These are phyloP conservation scores for Pemphigus obesinymphae DNA, from an alignment of 1,140 invertebrate genomes.

Conservation along the genomic window DNA sequence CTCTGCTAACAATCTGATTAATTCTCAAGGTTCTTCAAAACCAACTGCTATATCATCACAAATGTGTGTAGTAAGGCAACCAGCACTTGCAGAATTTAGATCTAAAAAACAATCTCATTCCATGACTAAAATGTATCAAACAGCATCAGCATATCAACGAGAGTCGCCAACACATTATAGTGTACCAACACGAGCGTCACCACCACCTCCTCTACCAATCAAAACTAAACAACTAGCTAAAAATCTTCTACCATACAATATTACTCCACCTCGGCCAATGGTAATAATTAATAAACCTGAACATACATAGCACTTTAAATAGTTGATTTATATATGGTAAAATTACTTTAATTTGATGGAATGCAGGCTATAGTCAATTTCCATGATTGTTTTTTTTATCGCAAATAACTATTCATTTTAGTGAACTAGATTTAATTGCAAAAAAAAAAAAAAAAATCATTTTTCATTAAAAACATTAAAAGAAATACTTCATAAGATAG, in stretches of 20 bases:
- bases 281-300: too few species aligned
- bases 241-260: slow-evolving; percentile 77
- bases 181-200: background rate
- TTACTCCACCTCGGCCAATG: slow-evolving; percentile 74
- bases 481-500: too few species aligned
- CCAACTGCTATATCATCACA: background rate
- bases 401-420: too few species aligned
- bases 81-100: slow-evolving; percentile 27
- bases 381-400: too few species aligned
- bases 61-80: slow-evolving; percentile 28
- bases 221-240: slow-evolving; percentile 55
- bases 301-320: too few species aligned
- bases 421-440: too few species aligned
- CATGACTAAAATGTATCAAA: slow-evolving; percentile 16
- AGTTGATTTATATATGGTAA: too few species aligned
- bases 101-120: slow-evolving; percentile 15
- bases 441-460: too few species aligned
- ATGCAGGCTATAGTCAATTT: too few species aligned
- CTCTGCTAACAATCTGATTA: background rate
- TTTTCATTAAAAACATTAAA: too few species aligned
- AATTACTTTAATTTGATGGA: too few species aligned
- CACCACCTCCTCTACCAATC: slow-evolving; percentile 12
- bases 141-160: background rate
- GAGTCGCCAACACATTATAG: background rate
- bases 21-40: background rate